Base-by-base conservation (phyloP, 2,113 vertebrate genomes). In the Aphelocoma coerulescens region DNA sequence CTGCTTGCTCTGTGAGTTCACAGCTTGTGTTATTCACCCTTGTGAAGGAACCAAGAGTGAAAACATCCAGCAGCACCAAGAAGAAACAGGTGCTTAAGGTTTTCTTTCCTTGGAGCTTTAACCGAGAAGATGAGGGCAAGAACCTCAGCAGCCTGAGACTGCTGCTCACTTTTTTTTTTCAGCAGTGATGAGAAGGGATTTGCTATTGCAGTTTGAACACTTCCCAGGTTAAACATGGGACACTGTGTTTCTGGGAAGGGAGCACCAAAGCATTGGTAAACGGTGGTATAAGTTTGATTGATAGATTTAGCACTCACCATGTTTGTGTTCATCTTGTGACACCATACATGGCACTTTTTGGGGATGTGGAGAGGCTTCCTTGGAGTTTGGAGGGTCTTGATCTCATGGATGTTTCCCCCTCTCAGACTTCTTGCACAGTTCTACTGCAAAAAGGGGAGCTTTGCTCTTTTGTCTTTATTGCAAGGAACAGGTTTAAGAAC, bases 301-400 rank as follows among this genome's bases (percentile, higher is more conserved):
- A 26, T 7, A 33, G 5, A 23, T 63, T n/a, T 13, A 58, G 27
- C 63, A 33, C 9, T 44, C 7, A 35, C 4, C 27, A 49, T 4
- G 9, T 20, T 79, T 0, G 0, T 33, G 43, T 12, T 77, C 9
- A 26, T 19, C 61, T 57, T 1, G 0, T 58, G 27, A 62, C 37
- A 58, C 44, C 35, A 8, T 5, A 11, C 3, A 3, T 0, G 37
- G 44, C 20, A 35, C 5, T 59, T 79, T 20, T 16, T 4, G 35
- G 32, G 28, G 32, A 28, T 24, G 20, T 49, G 48, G 24, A 68
- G 39, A 39, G 10, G 11, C 8, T 76, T 80, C 35, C 32, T 62
- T 35, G n/a, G 16, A 5, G 9, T 16, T 32, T 72, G 71, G 46
- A 52, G 13, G 8, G 21, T 61, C 52, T 32, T 51, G 61, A 10